phyloP scores from a whole-genome alignment of 2,797 vertebrate species.

The Hippoglossus hippoglossus region DNA sequence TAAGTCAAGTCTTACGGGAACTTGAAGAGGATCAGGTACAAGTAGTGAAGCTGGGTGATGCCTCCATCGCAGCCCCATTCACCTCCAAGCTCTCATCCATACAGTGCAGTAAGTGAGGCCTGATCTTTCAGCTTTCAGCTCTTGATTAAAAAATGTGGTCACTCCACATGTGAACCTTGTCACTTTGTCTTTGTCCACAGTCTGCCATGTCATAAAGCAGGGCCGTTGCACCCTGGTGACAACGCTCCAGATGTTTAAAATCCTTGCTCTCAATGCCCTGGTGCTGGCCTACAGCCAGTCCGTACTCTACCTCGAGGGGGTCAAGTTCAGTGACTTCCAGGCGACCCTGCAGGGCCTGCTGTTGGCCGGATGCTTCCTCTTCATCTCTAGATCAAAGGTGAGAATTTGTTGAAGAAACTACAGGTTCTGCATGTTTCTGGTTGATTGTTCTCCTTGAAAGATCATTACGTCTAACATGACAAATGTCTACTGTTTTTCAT shows the following conservation, averaged over 20 bases:
- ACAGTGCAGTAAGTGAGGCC: constrained; percentile 93
- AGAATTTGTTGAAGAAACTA: constrained; percentile 26
- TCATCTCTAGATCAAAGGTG: constrained; percentile 98
- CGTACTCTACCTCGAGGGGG: constrained; percentile 96
- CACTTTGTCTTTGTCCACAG: constrained; percentile 69
- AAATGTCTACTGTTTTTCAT: not conserved
- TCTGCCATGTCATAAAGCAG: constrained; percentile 99
- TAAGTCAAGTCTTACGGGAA: constrained; percentile 94
- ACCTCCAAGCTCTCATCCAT: constrained; percentile 98
- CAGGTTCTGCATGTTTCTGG: not conserved
- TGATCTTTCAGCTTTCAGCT: not conserved
- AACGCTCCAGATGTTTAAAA: constrained; percentile 99
- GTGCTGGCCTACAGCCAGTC: constrained; percentile 98
- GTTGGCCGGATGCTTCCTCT: constrained; percentile 97
- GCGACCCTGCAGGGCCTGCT: constrained; percentile 96
- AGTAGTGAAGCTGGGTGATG: constrained; percentile 96
- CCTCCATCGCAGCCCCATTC: constrained; percentile 97
- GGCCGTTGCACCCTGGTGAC: constrained; percentile 97
- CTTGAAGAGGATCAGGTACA: constrained; percentile 95
- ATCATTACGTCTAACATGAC: not conserved
- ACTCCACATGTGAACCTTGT: constrained; percentile 7
- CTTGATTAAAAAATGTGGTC: not conserved
- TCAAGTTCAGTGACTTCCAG: constrained; percentile 99
- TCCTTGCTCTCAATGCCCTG: constrained; percentile 95
- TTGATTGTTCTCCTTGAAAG: not conserved